Conservation (phyloP, 2,113 vertebrate species). For the Pangasianodon hypophthalmus region DNA sequence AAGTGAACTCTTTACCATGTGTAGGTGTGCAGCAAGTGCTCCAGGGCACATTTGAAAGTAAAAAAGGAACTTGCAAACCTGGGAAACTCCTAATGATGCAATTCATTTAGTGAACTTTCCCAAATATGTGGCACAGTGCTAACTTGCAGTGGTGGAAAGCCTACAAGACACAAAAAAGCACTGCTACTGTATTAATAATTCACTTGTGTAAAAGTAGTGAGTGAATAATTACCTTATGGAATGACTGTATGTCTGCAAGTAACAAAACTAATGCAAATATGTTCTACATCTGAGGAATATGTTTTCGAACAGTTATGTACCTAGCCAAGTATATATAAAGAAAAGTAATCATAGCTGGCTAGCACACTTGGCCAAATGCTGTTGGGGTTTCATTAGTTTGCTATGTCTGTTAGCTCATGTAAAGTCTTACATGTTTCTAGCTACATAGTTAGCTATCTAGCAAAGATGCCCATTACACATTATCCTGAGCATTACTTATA, state of each 20-base stretch:
- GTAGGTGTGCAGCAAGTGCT: not conserved
- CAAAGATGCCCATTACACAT: no score
- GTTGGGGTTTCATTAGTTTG: not conserved
- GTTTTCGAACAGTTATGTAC: not conserved
- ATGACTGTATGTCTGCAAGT: not conserved
- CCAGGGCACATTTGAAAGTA: constrained; percentile 2
- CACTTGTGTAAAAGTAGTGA: not conserved
- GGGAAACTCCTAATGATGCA: constrained; percentile 21
- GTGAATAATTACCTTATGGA: not conserved
- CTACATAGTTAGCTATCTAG: not conserved
- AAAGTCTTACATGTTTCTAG: not conserved
- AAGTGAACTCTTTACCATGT: not conserved
- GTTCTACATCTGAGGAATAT: not conserved
- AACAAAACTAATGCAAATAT: not conserved
- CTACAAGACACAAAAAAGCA: not conserved
- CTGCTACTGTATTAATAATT: not conserved
- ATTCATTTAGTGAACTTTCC: not conserved
- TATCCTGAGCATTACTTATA: no score
- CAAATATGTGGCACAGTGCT: no score
- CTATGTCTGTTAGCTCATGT: not conserved
- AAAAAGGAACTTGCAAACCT: not conserved
- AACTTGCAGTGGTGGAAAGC: not conserved
- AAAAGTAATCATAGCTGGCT: not conserved
- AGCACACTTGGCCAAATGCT: not conserved
- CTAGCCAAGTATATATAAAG: not conserved